Evolutionary conservation across 92 coral and sea anemone species (phyloP).

Genomic region (Zoanthus gigantus): DNA sequence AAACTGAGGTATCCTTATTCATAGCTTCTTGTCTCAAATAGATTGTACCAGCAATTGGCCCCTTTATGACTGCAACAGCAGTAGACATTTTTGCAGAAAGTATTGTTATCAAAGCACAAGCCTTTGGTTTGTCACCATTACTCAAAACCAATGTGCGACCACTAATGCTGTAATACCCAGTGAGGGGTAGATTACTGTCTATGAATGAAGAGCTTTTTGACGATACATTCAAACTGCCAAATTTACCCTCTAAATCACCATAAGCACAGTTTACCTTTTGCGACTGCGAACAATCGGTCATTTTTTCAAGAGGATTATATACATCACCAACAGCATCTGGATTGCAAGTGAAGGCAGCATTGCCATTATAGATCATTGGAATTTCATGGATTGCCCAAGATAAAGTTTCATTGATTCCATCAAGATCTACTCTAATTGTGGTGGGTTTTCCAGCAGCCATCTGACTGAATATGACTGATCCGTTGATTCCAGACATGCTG

Average conservation of each 20-base stretch:
- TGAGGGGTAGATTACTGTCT: constrained; percentile 67
- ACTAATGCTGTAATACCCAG: constrained; percentile 75
- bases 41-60: constrained; percentile 87
- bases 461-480: constrained; percentile 73
- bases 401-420: constrained; percentile 76
- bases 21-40: constrained; percentile 75
- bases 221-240: constrained; percentile 62
- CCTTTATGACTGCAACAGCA: constrained; percentile 78
- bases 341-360: constrained; percentile 74
- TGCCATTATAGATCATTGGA: constrained; percentile 91
- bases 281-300: constrained; percentile 22
- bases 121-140: constrained; percentile 60
- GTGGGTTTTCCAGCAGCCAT: constrained; percentile 54
- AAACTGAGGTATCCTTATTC: constrained; percentile 65
- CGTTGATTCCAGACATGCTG: constrained; percentile 90
- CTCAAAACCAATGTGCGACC: constrained; percentile 84
- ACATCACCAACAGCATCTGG: constrained; percentile 67
- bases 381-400: constrained; percentile 73
- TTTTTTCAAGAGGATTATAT: constrained; percentile 75
- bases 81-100: constrained; percentile 52
- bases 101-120: constrained; percentile 83
- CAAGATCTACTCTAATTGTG: constrained; percentile 68
- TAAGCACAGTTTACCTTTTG: constrained; percentile 73
- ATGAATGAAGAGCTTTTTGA: constrained; percentile 49
- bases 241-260: constrained; percentile 84